Evolutionary conservation across 2,888 invertebrate species (phyloP), one percentile per base, ranked within the genome.

Genomic region (Drosophila macrospina): DNA sequence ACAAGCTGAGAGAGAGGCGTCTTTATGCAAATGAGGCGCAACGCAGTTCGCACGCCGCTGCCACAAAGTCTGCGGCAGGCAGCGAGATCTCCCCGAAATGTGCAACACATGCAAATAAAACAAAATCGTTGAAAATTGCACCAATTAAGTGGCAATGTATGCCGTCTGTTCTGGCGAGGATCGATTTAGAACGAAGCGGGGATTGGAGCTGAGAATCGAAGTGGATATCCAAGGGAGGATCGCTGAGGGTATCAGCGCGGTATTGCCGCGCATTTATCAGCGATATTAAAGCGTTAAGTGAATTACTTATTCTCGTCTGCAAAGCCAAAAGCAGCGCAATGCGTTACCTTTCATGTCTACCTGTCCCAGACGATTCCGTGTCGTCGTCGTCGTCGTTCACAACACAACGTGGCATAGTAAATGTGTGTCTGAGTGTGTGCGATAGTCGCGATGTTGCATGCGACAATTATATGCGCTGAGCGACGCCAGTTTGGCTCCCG

Each of bases 201-300:
- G 45, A 30, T 6, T 28, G 7, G 5, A 28, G 28, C 20, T 28
- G 28, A 28, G 28, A 28, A 7, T 47, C 45, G 30, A 30, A 30
- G 8, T 32, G 32, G 32, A 32, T 32, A 11, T 32, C 8, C 7
- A 37, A 41, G 41, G 41, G 41, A n/a, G 20, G 41, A 41, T 41
- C 16, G 5, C 16, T 15, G 30, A 20, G 20, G 34, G 42, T 28
- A 32, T 34, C 34, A 28, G 26, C 42, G 47, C 54, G 61, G 71
- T 44, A 86, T 74, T 77, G 79, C 57, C 45, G 62, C 64, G 82
- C 74, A 90, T 89, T 89, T 89, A 89, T 89, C 87, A 84, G 87
- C 72, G 87, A 88, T 87, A 89, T 90, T 89, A 89, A 89, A 86
- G 90, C 86, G 89, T 89, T 90, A 90, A 90, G 90, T 90, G 89